Evolutionary conservation across 1,140 invertebrate species (phyloP), one percentile per base, ranked within the genome.

Genomic region (Paralvinella palmiformis): DNA sequence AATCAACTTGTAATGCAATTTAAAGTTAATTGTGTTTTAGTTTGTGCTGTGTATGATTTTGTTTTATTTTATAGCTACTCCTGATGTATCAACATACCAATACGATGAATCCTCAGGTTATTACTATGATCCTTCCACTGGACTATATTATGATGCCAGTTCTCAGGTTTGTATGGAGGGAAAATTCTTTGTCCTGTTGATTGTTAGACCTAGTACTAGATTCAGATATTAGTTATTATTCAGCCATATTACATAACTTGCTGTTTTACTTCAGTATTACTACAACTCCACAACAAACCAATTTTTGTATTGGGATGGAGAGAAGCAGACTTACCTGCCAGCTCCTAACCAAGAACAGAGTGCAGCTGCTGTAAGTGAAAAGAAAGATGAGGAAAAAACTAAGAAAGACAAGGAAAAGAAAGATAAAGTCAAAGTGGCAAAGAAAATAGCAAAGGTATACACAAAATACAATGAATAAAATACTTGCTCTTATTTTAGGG

Each of bases 51-150:
- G n/a, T n/a, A n/a, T n/a, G n/a, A n/a, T n/a, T n/a, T 32, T 31
- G 13, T 53, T 45, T 44, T 65, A 62, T 77, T 24, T 57, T 57
- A 10, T 32, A 89, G 89, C 86, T 70, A 80, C 88, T 44, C 96
- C 96, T 24, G 94, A 98, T 86, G 87, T 91, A 1, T 88, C 88
- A 63, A 89, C 88, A 17, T 98, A 96, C 77, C 88, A 94, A 71
- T 97, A 93, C 79, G 96, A 99, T 79, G 92, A 94, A 76, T 86
- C 88, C 0, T 96, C 93, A 17, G 94, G 95, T 0, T 99, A 96
- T 76, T 98, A 98, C 75, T 98, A 96, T 79, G 96, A 99, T 81
- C 86, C 92, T 1, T 83, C 84, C 1, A 98, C 94, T 13, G 90
- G 90, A 3, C 84, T 98, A 3, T 98, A 98, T 78, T 99, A 97